phyloP scores from a whole-genome alignment of 2,888 invertebrate species.

The Calameuta filiformis region DNA sequence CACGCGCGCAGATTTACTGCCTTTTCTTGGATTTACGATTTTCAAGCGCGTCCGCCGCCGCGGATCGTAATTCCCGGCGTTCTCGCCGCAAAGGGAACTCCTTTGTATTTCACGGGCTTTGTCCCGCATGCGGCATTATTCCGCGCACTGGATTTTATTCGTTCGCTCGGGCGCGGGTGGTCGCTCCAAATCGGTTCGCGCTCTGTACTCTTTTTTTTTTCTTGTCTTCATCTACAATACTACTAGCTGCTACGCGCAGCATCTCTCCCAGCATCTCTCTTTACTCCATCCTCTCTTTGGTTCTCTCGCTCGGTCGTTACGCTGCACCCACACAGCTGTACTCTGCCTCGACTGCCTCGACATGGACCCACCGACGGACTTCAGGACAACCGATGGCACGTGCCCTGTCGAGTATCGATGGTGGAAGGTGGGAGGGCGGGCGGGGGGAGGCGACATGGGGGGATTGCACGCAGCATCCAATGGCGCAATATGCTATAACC shows the following conservation, averaged over 20 bases:
- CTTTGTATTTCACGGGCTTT: conserved; percentile 8
- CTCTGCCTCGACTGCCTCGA: no score
- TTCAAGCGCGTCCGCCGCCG: conserved; percentile 21
- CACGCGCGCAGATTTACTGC: conserved; percentile 50
- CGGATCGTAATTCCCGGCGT: background rate
- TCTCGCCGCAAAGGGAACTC: conserved; percentile 16
- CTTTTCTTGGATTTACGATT: conserved; percentile 55
- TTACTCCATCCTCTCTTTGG: no score
- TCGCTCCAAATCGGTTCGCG: background rate
- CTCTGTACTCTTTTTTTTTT: no score
- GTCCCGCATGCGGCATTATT: conserved; percentile 2
- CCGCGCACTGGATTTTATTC: background rate
- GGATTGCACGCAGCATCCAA: conserved; percentile 46
- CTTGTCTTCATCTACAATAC: no score
- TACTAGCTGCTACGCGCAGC: background rate
- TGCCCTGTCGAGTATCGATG: conserved; percentile 56
- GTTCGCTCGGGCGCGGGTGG: background rate
- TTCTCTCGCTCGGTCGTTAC: no score
- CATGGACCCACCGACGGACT: background rate
- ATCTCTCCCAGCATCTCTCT: background rate
- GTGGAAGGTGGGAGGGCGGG: conserved; percentile 23
- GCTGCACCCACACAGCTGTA: no score
- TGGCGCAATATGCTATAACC: conserved; percentile 47
- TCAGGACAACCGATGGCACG: conserved; percentile 63
- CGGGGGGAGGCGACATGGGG: conserved; percentile 24